Evolutionary conservation across 2,797 vertebrate genomes (phyloP).

Genomic region (Morus bassanus): DNA sequence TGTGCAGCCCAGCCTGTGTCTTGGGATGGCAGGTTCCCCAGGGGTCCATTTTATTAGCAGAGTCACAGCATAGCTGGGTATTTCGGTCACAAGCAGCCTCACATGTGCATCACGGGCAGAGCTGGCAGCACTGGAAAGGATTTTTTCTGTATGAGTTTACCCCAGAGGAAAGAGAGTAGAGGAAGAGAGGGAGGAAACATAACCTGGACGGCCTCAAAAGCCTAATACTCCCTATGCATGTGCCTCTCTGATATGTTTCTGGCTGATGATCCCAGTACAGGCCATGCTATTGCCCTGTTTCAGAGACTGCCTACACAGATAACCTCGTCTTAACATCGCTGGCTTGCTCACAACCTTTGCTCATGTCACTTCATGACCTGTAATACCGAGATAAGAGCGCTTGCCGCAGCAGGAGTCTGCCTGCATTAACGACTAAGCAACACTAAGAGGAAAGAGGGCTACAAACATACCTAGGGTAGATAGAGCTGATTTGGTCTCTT

Average conservation of each 20-base stretch:
- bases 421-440: not conserved
- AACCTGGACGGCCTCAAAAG: not conserved
- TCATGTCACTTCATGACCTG: not conserved
- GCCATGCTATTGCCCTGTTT: not conserved
- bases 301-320: not conserved
- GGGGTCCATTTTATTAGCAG: not conserved
- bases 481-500: not conserved
- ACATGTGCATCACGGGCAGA: not conserved
- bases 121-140: not conserved
- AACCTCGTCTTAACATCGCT: not conserved
- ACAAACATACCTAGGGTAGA: not conserved
- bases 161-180: not conserved
- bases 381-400: constrained; percentile 5
- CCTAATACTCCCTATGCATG: fast-evolving
- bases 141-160: not conserved
- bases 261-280: not conserved
- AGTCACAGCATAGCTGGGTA: not conserved
- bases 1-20: not conserved
- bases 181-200: not conserved
- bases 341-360: not conserved
- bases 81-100: not conserved
- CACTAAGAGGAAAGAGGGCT: not conserved
- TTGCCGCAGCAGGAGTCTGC: not conserved
- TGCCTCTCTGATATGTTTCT: not conserved
- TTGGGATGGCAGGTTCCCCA: not conserved